Conservation (phyloP, 2,888 invertebrate species). For the Microdon myrmicae region DNA sequence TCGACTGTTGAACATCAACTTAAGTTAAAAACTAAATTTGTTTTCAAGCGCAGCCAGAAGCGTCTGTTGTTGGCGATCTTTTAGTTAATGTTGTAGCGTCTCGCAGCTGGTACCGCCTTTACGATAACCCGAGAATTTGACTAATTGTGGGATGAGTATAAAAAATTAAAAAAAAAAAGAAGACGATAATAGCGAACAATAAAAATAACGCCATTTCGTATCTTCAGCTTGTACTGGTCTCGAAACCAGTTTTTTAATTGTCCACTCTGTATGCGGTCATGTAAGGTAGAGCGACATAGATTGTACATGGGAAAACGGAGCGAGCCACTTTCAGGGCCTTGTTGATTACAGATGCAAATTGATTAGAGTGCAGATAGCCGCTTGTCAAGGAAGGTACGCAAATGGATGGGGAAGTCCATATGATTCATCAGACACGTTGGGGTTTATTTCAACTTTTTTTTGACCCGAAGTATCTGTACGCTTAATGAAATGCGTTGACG, state of each 20-base stretch:
- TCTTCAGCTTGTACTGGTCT: conserved; percentile 1
- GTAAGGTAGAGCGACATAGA: not conserved
- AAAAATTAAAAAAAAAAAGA: too few species aligned
- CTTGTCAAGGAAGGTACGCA: not conserved
- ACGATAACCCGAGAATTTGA: conserved; percentile 19
- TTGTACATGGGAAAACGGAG: too few species aligned
- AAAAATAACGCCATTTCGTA: too few species aligned
- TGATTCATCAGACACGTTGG: conserved; percentile 14
- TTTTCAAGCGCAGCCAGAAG: conserved; percentile 13
- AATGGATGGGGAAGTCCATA: conserved; percentile 15
- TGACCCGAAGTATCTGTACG: too few species aligned
- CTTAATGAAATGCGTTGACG: too few species aligned
- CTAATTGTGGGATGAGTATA: conserved; percentile 37
- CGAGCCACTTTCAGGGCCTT: too few species aligned
- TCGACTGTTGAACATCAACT: conserved; percentile 32
- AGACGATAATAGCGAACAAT: too few species aligned
- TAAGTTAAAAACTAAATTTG: conserved; percentile 30
- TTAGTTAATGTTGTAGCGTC: conserved; percentile 11
- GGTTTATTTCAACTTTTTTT: conserved; percentile 15
- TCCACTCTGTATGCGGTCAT: not conserved
- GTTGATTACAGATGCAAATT: conserved; percentile 10
- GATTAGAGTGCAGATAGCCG: conserved; percentile 2
- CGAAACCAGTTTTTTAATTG: not conserved
- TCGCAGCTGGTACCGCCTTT: conserved; percentile 18
- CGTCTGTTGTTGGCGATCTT: not conserved